These are phyloP conservation scores for Melanophora roralis DNA, from an alignment of 2,888 invertebrate species.

Conservation along the genomic window DNA sequence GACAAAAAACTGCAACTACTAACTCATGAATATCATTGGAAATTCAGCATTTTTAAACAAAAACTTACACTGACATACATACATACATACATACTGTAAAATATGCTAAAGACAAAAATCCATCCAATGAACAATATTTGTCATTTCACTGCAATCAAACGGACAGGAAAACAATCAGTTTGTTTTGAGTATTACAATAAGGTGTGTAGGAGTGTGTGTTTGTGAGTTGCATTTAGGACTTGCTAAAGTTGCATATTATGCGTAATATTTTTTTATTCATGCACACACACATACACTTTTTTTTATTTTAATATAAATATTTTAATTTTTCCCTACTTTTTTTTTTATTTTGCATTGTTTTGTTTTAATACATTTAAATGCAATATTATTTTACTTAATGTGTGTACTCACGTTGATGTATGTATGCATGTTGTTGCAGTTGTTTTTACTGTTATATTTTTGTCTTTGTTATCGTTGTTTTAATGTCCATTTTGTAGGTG, in stretches of 20 bases:
- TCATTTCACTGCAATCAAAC: conserved; percentile 13
- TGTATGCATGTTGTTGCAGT: background rate
- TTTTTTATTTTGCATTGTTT: conserved; percentile 1
- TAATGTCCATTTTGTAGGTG: conserved; percentile 57
- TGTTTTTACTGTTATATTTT: conserved; percentile 36
- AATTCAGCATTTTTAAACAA: conserved; percentile 22
- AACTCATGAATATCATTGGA: conserved; percentile 52
- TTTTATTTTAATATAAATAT: background rate
- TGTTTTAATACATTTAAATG: conserved; percentile 40
- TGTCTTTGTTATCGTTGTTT: conserved; percentile 21
- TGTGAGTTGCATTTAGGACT: background rate
- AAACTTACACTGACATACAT: background rate
- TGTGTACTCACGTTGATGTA: background rate
- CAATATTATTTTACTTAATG: conserved; percentile 50
- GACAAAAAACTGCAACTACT: conserved; percentile 4
- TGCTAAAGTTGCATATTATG: conserved; percentile 31
- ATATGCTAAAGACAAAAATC: conserved; percentile 16
- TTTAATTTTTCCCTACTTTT: background rate
- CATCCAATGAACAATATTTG: conserved; percentile 19
- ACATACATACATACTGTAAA: background rate
- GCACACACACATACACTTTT: conserved; percentile 40
- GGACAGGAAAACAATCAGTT: background rate
- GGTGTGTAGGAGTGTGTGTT: background rate
- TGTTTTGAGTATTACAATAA: background rate
- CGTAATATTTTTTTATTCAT: conserved; percentile 37